Evolutionary conservation across 2,113 vertebrate genomes (phyloP).

Genomic region (Seriola quinqueradiata): DNA sequence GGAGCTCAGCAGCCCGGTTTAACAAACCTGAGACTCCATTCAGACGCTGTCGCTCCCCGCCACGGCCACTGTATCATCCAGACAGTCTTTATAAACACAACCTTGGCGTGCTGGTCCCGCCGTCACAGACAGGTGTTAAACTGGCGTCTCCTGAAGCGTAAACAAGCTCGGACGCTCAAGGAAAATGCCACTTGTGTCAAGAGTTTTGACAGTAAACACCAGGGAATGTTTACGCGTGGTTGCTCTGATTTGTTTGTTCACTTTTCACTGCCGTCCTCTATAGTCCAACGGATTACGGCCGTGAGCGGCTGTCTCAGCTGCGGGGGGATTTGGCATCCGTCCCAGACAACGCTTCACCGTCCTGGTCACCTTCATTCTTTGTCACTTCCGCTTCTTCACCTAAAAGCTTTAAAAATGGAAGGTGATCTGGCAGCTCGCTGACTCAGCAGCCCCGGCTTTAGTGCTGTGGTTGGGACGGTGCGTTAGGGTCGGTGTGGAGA

Average conservation of each 20-base stretch:
- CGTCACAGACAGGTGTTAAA: slow-evolving; percentile 46
- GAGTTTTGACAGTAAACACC: slow-evolving; percentile 63
- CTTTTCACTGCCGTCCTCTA: slow-evolving; percentile 19
- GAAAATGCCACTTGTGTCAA: slow-evolving; percentile 61
- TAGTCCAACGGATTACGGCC: slow-evolving; percentile 25
- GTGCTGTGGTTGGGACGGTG: background rate
- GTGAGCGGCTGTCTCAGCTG: slow-evolving; percentile 29
- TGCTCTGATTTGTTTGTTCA: slow-evolving; percentile 53
- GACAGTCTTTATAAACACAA: slow-evolving; percentile 54
- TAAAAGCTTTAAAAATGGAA: slow-evolving; percentile 16
- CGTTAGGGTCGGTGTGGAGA: too few species aligned
- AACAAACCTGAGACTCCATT: slow-evolving; percentile 22
- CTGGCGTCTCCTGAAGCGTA: slow-evolving; percentile 55
- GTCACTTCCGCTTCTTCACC: slow-evolving; percentile 1
- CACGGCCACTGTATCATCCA: slow-evolving; percentile 26
- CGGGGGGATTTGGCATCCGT: slow-evolving; percentile 20
- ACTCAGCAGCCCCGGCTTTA: slow-evolving; percentile 14
- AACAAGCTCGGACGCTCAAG: slow-evolving; percentile 37
- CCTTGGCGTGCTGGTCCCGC: slow-evolving; percentile 39
- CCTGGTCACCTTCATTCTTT: slow-evolving; percentile 45
- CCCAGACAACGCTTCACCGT: slow-evolving; percentile 21
- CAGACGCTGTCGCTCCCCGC: slow-evolving; percentile 3
- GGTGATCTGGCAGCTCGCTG: slow-evolving; percentile 35
- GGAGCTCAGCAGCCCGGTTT: background rate
- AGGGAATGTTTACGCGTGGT: slow-evolving; percentile 42